Percentiles rank a stretch among this genome's conserved stretches.
These are phyloP conservation scores for Malachius bipustulatus DNA, from an alignment of 2,888 invertebrate genomes.

Conservation along the genomic window DNA sequence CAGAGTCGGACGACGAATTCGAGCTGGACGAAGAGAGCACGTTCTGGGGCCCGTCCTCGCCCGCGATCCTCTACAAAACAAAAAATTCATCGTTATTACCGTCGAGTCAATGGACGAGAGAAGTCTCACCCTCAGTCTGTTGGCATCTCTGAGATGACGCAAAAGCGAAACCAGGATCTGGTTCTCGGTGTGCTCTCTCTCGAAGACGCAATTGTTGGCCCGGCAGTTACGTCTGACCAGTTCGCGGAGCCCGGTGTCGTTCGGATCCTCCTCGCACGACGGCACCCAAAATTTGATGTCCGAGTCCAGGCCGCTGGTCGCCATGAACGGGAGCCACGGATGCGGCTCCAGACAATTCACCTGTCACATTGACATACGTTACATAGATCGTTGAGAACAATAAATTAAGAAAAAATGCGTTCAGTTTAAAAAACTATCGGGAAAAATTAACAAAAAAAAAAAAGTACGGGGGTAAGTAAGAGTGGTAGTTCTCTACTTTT, in stretches of 20 bases:
- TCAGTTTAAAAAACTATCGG: too few relatives aligned
- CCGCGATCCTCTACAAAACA: slow-evolving; percentile 14
- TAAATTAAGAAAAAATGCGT: too few relatives aligned
- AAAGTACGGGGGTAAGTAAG: too few relatives aligned
- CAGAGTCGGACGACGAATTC: slow-evolving; percentile 18
- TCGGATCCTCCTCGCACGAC: slow-evolving; percentile 45
- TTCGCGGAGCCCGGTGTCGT: slow-evolving; percentile 42
- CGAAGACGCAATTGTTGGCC: slow-evolving; percentile 14
- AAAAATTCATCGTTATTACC: too few relatives aligned
- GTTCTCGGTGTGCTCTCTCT: slow-evolving; percentile 27
- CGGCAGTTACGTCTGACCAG: slow-evolving; percentile 28
- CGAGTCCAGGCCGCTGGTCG: slow-evolving; percentile 83
- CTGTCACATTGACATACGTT: too few relatives aligned
- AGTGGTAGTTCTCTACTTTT: too few relatives aligned
- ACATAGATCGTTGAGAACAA: too few relatives aligned
- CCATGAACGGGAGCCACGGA: slow-evolving; percentile 74
- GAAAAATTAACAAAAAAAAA: too few relatives aligned
- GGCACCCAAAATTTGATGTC: slow-evolving; percentile 93
- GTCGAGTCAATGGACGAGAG: too few relatives aligned
- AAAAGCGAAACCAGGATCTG: slow-evolving; percentile 35
- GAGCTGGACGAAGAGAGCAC: slow-evolving; percentile 20
- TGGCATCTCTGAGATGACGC: slow-evolving; percentile 29
- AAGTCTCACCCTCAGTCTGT: slow-evolving; percentile 19
- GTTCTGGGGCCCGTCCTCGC: slow-evolving; percentile 11
- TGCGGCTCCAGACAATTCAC: slow-evolving; percentile 89